These are phyloP conservation scores for Sarcophaga carnaria DNA, from an alignment of 2,888 invertebrate species.

Conservation along the genomic window DNA sequence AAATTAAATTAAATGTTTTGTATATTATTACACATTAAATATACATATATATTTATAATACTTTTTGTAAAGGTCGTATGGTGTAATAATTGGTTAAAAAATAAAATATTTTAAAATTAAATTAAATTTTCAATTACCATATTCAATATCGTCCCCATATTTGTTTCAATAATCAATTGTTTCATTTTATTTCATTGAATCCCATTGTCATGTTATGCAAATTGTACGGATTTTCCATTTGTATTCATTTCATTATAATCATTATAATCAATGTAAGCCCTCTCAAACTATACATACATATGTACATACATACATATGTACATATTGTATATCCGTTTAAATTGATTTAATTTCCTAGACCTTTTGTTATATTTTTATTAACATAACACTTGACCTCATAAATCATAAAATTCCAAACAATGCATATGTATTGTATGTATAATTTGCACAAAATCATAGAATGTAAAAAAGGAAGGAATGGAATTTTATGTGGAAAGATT, in stretches of 20 bases:
- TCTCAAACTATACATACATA: conserved; percentile 59
- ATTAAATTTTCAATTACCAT: not conserved
- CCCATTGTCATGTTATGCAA: conserved; percentile 44
- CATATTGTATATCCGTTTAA: conserved; percentile 74
- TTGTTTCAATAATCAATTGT: conserved; percentile 29
- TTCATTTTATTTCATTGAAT: conserved; percentile 27
- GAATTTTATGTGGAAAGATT: conserved; percentile 47
- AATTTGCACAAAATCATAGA: not conserved
- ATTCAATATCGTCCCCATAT: too few species aligned
- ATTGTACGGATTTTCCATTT: conserved; percentile 23
- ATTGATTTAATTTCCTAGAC: conserved; percentile 78
- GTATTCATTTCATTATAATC: conserved; percentile 42
- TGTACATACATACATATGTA: too few species aligned
- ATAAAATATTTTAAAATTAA: not conserved
- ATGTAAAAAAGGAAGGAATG: conserved; percentile 60
- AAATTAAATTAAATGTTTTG: too few species aligned
- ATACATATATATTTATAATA: too few species aligned
- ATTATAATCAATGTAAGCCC: conserved; percentile 65
- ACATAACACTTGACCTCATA: conserved; percentile 73
- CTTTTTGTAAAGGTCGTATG: too few species aligned
- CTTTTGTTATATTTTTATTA: conserved; percentile 72
- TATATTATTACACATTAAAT: too few species aligned
- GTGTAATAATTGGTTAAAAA: too few species aligned
- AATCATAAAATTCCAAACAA: conserved; percentile 68
- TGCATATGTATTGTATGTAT: conserved; percentile 7